phyloP scores from a whole-genome alignment of 1,140 invertebrate species.

The Propsilocerus akamusi region DNA sequence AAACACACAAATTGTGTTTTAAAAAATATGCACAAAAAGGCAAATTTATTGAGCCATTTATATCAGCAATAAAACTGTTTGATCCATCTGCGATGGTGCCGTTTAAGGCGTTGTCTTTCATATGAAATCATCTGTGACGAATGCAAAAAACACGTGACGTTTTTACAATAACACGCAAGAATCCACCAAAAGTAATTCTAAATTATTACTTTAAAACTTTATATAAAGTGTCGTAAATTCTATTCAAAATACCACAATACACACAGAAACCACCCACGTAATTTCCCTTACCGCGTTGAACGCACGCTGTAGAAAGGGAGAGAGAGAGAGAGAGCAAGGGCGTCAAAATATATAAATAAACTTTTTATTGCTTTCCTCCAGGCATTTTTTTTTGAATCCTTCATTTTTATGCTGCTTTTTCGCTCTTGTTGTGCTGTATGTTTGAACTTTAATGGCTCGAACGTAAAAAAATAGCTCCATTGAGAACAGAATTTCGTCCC shows the following conservation, averaged over 20 bases:
- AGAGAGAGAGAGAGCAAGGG: not conserved
- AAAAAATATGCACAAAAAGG: not conserved
- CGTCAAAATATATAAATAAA: not conserved
- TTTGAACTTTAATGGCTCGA: not conserved
- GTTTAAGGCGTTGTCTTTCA: not conserved
- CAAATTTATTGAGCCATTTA: not conserved
- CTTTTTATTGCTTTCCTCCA: not conserved
- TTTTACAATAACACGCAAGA: not conserved
- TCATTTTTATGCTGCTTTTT: not conserved
- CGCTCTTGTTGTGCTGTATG: not conserved
- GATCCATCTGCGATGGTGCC: not conserved
- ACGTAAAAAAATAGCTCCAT: not conserved
- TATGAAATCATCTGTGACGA: not conserved
- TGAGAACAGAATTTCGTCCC: not conserved
- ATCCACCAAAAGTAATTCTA: not conserved
- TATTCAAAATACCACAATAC: not conserved
- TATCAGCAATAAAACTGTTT: not conserved
- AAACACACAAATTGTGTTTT: slow-evolving; percentile 1
- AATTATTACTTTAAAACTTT: not conserved
- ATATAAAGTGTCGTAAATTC: not conserved
- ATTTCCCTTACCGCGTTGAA: not conserved
- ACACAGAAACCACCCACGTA: not conserved
- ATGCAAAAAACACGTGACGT: not conserved
- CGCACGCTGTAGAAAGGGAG: not conserved
- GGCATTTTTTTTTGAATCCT: not conserved